Evolutionary conservation across 2,797 vertebrate genomes (phyloP).

Genomic region (Cynopterus sphinx): DNA sequence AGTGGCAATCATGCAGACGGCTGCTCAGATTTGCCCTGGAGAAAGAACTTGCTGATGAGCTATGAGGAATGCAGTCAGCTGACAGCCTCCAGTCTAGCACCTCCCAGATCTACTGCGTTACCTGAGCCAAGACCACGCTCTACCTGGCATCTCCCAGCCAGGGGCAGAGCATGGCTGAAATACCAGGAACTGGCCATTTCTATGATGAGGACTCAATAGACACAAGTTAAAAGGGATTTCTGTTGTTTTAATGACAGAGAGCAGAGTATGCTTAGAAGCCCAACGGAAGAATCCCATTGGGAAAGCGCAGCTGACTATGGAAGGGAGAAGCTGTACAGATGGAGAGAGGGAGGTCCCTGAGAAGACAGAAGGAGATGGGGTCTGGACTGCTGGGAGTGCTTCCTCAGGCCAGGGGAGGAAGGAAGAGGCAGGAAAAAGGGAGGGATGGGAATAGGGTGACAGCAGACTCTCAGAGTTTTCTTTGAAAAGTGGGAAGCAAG

Average conservation of each 20-base stretch:
- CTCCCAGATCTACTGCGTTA: neutral
- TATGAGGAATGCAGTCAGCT: neutral
- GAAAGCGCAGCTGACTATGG: neutral
- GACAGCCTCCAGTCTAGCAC: neutral
- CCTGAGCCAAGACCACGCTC: neutral
- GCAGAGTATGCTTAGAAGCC: neutral
- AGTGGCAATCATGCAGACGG: neutral
- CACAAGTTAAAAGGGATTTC: neutral
- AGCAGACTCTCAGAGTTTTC: neutral
- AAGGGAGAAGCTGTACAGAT: neutral
- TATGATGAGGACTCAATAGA: neutral
- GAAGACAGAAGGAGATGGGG: neutral
- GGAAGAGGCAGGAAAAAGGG: neutral
- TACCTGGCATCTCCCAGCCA: neutral
- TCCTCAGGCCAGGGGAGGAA: neutral
- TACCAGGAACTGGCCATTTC: neutral
- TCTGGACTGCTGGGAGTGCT: neutral
- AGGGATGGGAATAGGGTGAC: neutral
- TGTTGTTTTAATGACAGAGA: neutral
- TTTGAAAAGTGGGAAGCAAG: neutral
- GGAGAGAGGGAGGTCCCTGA: neutral
- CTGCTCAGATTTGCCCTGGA: neutral
- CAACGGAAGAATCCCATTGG: neutral
- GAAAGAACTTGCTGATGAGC: neutral
- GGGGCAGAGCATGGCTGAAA: neutral